Base-by-base conservation (phyloP, 30 jellyfish, hydroid and myxozoan species). In the Morbakka virulenta region DNA sequence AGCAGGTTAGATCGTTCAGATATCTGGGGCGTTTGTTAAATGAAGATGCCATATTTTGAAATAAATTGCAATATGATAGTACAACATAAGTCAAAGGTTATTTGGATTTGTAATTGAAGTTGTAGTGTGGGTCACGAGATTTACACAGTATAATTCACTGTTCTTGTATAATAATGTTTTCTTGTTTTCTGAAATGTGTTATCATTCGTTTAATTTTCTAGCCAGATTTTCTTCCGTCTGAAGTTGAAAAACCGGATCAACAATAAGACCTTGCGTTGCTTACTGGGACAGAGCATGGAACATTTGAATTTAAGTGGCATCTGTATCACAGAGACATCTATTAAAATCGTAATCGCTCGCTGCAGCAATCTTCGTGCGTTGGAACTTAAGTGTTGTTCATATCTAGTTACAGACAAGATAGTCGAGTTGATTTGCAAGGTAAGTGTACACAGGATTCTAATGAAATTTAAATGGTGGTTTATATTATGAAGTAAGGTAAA, bases 181-280 rank as follows among this genome's bases (percentile, higher is more conserved):
- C n/a, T n/a, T n/a, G n/a, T n/a, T n/a, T n/a, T n/a, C n/a, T n/a
- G 57, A 41, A 41, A 6, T 41, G 57, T 41, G 57, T 41, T 17
- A 41, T 6, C 17, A 6, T 41, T 17, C 17, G 57, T 41, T 6
- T 17, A 9, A 17, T 41, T 41, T 17, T 41, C 4, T 69, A 82
- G 94, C 50, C 77, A 57, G 2, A 41, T 82, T 41, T 82, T 52
- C 81, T 67, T 68, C 74, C 47, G 86, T 20, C 71, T 82, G 74
- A 82, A 82, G 62, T 74, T 36, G 35, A 65, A 82, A 28, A 71
- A 49, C 65, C 62, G n/a, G 26, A 29, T 82, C 0, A 82, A 82
- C 0, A 82, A 82, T 64, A 34, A 86, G n/a, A 81, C 51, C 4
- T 35, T 82, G 76, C 69, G 66, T 24, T 51, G 34, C 33, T 74